These are phyloP conservation scores for Drosophila nr. medialis DNA, from an alignment of 2,888 invertebrate species.

Conservation along the genomic window DNA sequence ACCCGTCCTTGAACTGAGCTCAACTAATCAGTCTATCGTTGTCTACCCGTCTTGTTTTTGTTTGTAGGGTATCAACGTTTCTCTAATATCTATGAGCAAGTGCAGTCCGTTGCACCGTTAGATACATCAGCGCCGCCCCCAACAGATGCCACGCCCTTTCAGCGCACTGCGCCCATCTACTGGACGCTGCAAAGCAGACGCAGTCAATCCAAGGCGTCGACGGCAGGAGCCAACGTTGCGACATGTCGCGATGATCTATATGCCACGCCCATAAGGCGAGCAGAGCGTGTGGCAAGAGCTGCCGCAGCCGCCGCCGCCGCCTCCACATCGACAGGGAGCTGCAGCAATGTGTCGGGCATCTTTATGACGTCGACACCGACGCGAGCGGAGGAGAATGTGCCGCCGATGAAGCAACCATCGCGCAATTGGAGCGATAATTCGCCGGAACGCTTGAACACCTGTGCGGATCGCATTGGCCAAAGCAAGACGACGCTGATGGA, in stretches of 20 bases:
- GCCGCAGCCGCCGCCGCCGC: slow-evolving; percentile 39
- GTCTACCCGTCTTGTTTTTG: slow-evolving; percentile 49
- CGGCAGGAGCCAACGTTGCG: slow-evolving; percentile 49
- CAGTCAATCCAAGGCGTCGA: slow-evolving; percentile 72
- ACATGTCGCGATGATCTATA: slow-evolving; percentile 83
- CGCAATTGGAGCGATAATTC: slow-evolving; percentile 79
- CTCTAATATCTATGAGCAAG: slow-evolving; percentile 84
- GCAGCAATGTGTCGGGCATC: slow-evolving; percentile 86
- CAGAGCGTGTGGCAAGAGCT: slow-evolving; percentile 77
- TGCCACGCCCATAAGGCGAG: slow-evolving; percentile 83
- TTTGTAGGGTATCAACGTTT: slow-evolving; percentile 88
- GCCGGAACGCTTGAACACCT: slow-evolving; percentile 85
- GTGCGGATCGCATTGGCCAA: slow-evolving; percentile 88
- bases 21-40: slow-evolving; percentile 13
- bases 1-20: neutral
- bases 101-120: slow-evolving; percentile 66
- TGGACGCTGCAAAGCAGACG: slow-evolving; percentile 87
- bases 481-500: slow-evolving; percentile 92
- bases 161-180: slow-evolving; percentile 86
- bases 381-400: slow-evolving; percentile 68
- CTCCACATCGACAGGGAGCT: slow-evolving; percentile 17
- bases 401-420: slow-evolving; percentile 79
- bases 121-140: slow-evolving; percentile 38
- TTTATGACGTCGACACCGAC: slow-evolving; percentile 90
- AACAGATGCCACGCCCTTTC: slow-evolving; percentile 77